Evolutionary conservation across 2,888 invertebrate species (phyloP).

Genomic region (Eucera pruinosa): DNA sequence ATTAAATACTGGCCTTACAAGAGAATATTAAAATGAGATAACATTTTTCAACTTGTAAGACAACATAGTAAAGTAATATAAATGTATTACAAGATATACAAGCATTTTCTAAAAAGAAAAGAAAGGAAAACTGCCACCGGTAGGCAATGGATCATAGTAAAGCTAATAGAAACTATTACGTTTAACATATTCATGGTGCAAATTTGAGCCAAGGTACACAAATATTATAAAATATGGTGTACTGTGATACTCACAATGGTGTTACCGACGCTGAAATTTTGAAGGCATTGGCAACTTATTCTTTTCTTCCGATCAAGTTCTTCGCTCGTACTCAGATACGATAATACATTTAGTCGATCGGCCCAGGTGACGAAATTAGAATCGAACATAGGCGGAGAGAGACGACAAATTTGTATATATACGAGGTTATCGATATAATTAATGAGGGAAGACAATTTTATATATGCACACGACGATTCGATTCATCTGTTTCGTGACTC

Average conservation of each 20-base stretch:
- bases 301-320: conserved; percentile 41
- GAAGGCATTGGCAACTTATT: conserved; percentile 81
- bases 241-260: conserved; percentile 38
- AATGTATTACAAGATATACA: neutral
- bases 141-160: conserved; percentile 28
- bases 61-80: neutral
- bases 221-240: conserved; percentile 73
- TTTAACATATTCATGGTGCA: conserved; percentile 4
- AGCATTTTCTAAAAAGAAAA: conserved; percentile 1
- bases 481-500: conserved; percentile 38
- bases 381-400: conserved; percentile 24
- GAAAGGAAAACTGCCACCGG: conserved; percentile 44
- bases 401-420: conserved; percentile 46
- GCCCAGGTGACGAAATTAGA: conserved; percentile 22
- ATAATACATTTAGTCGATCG: conserved; percentile 14
- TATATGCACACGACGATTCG: conserved; percentile 39
- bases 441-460: conserved; percentile 42
- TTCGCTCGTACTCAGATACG: conserved; percentile 17
- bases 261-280: conserved; percentile 72
- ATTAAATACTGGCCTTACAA: neutral
- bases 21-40: neutral
- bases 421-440: conserved; percentile 44
- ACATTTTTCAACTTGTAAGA: conserved; percentile 1
- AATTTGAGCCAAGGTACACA: conserved; percentile 16
- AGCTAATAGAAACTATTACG: neutral